These are phyloP conservation scores for Pollenia labialis DNA, from an alignment of 2,888 invertebrate species.

Conservation along the genomic window DNA sequence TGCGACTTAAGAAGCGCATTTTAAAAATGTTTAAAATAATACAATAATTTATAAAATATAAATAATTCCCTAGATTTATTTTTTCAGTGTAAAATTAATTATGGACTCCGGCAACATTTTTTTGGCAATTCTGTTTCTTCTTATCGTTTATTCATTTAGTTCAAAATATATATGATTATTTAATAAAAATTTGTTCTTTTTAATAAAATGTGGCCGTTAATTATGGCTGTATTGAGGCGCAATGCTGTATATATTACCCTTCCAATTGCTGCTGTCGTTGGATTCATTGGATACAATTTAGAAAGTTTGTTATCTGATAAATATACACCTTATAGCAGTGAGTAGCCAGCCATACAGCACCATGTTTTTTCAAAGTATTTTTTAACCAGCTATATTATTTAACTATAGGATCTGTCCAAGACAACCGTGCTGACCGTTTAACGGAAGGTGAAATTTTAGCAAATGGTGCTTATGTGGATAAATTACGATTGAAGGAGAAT, in stretches of 20 bases:
- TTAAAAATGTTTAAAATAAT: no score
- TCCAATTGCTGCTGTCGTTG: conserved; percentile 92
- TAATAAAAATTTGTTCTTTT: no score
- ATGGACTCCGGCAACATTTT: no score
- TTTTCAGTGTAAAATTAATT: no score
- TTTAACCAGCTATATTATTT: neutral
- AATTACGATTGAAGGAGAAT: conserved; percentile 88
- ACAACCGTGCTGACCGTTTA: conserved; percentile 89
- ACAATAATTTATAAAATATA: no score
- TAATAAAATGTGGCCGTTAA: conserved; percentile 89
- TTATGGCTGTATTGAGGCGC: conserved; percentile 87
- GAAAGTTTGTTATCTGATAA: conserved; percentile 90
- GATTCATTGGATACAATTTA: conserved; percentile 93
- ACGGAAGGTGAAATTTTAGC: conserved; percentile 86
- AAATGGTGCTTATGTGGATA: conserved; percentile 87
- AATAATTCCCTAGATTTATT: no score
- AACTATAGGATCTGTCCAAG: conserved; percentile 88
- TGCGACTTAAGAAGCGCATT: no score
- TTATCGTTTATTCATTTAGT: no score
- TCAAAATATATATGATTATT: no score
- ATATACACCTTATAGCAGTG: conserved; percentile 90
- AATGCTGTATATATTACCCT: conserved; percentile 92
- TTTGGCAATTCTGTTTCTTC: no score
- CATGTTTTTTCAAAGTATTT: neutral
- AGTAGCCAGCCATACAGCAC: conserved; percentile 77